Conservation (phyloP, 2,888 invertebrate species). For the Eupelmus urozonus region DNA sequence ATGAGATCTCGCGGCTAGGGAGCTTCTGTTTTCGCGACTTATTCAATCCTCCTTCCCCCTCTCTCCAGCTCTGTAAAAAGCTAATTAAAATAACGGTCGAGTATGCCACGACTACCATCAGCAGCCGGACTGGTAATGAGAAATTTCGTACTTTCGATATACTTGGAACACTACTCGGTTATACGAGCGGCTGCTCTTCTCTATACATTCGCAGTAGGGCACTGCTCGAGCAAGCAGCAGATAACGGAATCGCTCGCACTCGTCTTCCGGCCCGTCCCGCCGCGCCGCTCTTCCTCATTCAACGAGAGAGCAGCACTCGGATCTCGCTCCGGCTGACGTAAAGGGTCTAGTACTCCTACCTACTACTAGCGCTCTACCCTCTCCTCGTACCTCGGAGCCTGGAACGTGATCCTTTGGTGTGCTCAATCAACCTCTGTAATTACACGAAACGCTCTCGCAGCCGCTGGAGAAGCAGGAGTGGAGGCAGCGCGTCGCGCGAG, state of each 20-base stretch:
- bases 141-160: not conserved
- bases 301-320: constrained; percentile 17
- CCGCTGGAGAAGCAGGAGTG: not conserved
- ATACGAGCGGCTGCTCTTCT: not conserved
- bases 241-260: constrained; percentile 36
- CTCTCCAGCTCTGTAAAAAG: not conserved
- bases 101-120: too few relatives aligned
- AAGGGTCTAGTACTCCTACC: not conserved
- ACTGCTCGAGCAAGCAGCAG: not conserved
- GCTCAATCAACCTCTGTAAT: constrained; percentile 56
- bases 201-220: not conserved
- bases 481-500: not conserved
- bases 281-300: not conserved
- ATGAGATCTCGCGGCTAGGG: constrained; percentile 4
- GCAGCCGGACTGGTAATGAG: constrained; percentile 1
- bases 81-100: constrained; percentile 47
- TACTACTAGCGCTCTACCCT: not conserved
- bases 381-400: not conserved
- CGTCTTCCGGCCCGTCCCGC: constrained; percentile 5
- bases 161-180: not conserved
- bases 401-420: constrained; percentile 48
- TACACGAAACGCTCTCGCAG: constrained; percentile 32
- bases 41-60: not conserved
- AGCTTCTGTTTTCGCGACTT: too few relatives aligned
- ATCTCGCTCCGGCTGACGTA: constrained; percentile 14